Evolutionary conservation across 2,888 invertebrate species (phyloP), one percentile per base, ranked within the genome.

Genomic region (Cheilosia vernalis): DNA sequence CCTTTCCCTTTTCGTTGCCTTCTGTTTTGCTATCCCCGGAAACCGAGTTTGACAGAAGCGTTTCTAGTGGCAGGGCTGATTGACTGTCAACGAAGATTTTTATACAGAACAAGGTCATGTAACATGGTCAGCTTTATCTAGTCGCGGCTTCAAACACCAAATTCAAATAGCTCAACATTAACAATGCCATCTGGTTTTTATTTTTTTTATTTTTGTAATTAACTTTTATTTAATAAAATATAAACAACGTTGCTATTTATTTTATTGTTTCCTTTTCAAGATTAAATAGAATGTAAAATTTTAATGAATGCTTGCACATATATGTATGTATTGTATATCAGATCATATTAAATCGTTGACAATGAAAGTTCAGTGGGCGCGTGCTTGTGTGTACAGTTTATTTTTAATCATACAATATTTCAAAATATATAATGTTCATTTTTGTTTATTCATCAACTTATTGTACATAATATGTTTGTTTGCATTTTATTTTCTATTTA

Each of bases 161-260:
- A 30, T 9, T 30, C 0, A 30, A 30, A 30, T 30, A 30, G 30
- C 30, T 30, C 30, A 30, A 30, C 9, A 9, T 2, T 30, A 30
- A 30, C 30, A 30, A 30, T 9, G 30, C 7, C 30, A 9, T 2
- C 2, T 9, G 30, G 7, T 30, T 7, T 9, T 56, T 74, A 60
- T 19, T 74, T 1, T 30, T 9, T 30, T 9, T 7, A 2, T 56
- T 69, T 66, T 19, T 74, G 40, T 64, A 51, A 30, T 76, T 64
- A 55, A 69, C 53, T 66, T 80, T 70, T 80, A 70, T 85, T 85
- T 85, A 85, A 77, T 85, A 85, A 85, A 85, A 81, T 81, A 85
- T 76, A 84, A 84, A 84, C 80, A 84, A 84, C 80, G 51, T 49
- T 74, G 37, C 55, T 74, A 17, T 66, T 55, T 81, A 42, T 61